phyloP scores from a whole-genome alignment of 2,113 vertebrate species.

The Leiothrix lutea region DNA sequence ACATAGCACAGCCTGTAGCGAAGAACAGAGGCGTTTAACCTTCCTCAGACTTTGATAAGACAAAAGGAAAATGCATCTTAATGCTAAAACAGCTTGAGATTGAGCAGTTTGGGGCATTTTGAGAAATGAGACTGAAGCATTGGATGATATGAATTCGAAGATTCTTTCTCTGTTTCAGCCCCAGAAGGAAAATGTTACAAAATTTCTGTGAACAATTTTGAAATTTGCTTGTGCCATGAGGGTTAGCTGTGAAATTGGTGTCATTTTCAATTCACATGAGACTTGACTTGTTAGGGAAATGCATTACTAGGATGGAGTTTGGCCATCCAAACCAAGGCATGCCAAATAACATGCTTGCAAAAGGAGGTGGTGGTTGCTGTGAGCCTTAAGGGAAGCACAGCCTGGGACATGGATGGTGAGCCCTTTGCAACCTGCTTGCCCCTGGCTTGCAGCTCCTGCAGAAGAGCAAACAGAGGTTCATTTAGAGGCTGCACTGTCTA shows the following conservation, averaged over 20 bases:
- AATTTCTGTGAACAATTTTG: conserved; percentile 19
- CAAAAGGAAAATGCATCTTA: conserved; percentile 9
- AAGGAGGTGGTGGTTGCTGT: not conserved
- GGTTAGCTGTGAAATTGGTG: not conserved
- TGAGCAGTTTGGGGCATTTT: not conserved
- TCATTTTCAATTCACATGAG: not conserved
- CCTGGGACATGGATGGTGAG: not conserved
- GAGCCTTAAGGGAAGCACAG: not conserved
- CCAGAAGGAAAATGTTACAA: not conserved
- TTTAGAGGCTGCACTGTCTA: not conserved
- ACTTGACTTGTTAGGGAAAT: not conserved
- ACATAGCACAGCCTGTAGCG: not conserved
- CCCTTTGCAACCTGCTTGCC: not conserved
- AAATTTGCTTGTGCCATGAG: not conserved
- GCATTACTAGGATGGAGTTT: not conserved
- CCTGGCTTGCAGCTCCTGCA: not conserved
- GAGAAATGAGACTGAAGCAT: not conserved
- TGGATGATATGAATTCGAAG: not conserved
- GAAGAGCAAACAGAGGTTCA: not conserved
- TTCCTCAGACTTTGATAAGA: conserved; percentile 4
- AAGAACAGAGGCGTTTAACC: not conserved
- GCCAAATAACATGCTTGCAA: not conserved
- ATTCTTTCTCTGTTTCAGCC: not conserved
- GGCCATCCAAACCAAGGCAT: not conserved
- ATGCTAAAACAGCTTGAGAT: not conserved